Conservation (phyloP, 2,797 vertebrate species). For the Catostomus latipinnis region DNA sequence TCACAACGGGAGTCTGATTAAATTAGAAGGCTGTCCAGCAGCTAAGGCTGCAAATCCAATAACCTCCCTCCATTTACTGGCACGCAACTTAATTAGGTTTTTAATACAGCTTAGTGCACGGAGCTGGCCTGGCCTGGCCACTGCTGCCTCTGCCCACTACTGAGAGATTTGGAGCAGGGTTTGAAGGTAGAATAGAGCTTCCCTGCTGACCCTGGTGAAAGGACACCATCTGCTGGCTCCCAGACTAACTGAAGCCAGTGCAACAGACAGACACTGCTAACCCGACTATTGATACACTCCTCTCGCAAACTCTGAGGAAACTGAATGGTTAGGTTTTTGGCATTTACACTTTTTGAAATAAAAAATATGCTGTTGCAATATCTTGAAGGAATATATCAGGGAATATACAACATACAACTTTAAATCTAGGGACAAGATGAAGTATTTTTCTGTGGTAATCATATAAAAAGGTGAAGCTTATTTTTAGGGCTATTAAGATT, state of each 20-base stretch:
- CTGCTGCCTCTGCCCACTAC: slow-evolving; percentile 62
- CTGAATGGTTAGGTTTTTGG: not conserved
- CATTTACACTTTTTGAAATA: not conserved
- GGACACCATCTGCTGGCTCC: slow-evolving; percentile 93
- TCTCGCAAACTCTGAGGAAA: not conserved
- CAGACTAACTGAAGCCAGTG: slow-evolving; percentile 74
- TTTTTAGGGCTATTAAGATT: too few relatives aligned
- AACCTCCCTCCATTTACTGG: slow-evolving; percentile 85
- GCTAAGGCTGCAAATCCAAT: slow-evolving; percentile 89
- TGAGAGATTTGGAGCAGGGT: slow-evolving; percentile 56
- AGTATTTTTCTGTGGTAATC: not conserved
- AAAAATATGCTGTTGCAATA: not conserved
- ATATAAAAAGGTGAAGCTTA: too few relatives aligned
- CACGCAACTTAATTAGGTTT: slow-evolving; percentile 94
- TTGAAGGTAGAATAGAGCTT: slow-evolving; percentile 59
- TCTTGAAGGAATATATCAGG: not conserved
- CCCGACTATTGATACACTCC: slow-evolving; percentile 34
- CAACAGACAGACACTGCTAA: slow-evolving; percentile 32
- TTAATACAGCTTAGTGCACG: slow-evolving; percentile 93
- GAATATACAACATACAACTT: not conserved
- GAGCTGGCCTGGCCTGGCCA: slow-evolving; percentile 61
- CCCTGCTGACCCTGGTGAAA: slow-evolving; percentile 84
- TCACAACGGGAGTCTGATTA: slow-evolving; percentile 73
- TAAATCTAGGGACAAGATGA: not conserved
- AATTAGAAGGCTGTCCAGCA: slow-evolving; percentile 79